phyloP scores from a whole-genome alignment of 2,888 invertebrate species.

The Cryptus viduatorius region DNA sequence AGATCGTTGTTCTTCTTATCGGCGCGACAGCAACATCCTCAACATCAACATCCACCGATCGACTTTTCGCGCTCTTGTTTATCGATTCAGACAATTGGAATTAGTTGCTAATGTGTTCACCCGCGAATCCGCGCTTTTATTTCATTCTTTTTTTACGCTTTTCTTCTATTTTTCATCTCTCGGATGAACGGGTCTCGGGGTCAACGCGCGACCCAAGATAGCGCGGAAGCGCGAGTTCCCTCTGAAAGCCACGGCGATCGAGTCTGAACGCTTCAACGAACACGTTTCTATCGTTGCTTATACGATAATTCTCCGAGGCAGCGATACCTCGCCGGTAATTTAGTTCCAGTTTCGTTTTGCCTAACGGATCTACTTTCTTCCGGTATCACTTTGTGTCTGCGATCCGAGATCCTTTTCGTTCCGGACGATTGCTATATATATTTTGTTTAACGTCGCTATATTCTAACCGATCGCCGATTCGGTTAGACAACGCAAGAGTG shows the following conservation, averaged over 20 bases:
- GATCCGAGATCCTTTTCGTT: not conserved
- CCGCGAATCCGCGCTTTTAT: too few species aligned
- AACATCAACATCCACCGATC: too few species aligned
- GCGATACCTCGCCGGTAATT: not conserved
- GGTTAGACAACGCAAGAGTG: slow-evolving; percentile 15
- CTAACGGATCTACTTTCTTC: not conserved
- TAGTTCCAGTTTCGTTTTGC: not conserved
- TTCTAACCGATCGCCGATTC: not conserved
- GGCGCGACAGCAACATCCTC: too few species aligned
- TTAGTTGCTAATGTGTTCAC: too few species aligned
- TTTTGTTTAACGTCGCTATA: not conserved
- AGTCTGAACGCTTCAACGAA: slow-evolving; percentile 36
- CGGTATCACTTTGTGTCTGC: not conserved
- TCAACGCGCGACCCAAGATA: slow-evolving; percentile 68
- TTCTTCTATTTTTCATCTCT: slow-evolving; percentile 1
- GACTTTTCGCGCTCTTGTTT: too few species aligned
- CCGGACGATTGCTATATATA: not conserved
- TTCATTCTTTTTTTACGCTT: too few species aligned
- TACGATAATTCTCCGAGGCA: not conserved
- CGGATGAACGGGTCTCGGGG: slow-evolving; percentile 44
- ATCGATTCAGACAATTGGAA: too few species aligned
- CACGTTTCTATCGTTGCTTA: slow-evolving; percentile 16
- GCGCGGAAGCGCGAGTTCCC: slow-evolving; percentile 35
- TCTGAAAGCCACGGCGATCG: not conserved
- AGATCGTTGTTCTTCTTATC: too few species aligned